phyloP scores from a whole-genome alignment of 2,113 vertebrate species.

The Crotalus helleri region DNA sequence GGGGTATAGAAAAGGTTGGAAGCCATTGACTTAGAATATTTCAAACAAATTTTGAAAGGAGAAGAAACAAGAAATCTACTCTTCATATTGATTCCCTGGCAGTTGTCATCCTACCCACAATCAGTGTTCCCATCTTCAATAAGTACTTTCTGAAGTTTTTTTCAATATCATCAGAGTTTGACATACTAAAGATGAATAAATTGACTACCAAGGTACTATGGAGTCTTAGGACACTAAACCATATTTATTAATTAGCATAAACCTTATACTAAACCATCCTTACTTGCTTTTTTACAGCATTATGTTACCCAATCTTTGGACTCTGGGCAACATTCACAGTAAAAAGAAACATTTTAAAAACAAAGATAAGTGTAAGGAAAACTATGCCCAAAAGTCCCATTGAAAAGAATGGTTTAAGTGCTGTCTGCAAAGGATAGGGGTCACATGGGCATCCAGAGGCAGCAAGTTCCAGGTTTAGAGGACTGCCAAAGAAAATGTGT shows the following conservation, averaged over 20 bases:
- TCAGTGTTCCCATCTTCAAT: background rate
- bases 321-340: background rate
- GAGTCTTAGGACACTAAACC: background rate
- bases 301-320: background rate
- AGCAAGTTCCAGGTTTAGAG: background rate
- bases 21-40: background rate
- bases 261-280: background rate
- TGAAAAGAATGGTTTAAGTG: background rate
- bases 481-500: background rate
- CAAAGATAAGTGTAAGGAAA: background rate
- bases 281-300: background rate
- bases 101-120: background rate
- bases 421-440: background rate
- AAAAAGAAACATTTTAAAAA: background rate
- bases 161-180: background rate
- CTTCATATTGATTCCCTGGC: background rate
- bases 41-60: background rate
- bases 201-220: background rate
- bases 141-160: background rate
- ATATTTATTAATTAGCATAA: background rate
- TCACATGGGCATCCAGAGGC: background rate
- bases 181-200: background rate
- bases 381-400: background rate
- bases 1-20: too few relatives aligned
- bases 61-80: background rate